phyloP scores from a whole-genome alignment of 2,888 invertebrate species.

The Biston betularia region DNA sequence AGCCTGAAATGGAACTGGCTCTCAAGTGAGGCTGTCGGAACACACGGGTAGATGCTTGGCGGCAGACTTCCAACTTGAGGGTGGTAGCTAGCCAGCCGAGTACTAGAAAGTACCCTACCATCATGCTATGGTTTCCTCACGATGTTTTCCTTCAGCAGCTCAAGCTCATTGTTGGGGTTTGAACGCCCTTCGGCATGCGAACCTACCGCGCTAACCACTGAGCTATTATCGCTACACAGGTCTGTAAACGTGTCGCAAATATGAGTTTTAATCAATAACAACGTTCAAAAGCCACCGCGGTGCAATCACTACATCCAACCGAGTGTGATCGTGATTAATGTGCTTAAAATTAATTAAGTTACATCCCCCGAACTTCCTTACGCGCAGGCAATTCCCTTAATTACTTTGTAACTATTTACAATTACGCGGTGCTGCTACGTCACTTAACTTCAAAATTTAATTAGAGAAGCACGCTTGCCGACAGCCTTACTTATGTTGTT shows the following conservation, averaged over 20 bases:
- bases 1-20: too few species aligned
- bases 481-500: slow-evolving; percentile 19
- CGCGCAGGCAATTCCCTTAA: slow-evolving; percentile 34
- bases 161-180: too few species aligned
- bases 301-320: slow-evolving; percentile 19
- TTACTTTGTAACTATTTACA: slow-evolving; percentile 40
- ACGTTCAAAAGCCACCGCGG: background rate
- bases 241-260: background rate
- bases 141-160: too few species aligned
- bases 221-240: too few species aligned
- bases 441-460: slow-evolving; percentile 38
- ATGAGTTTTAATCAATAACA: background rate
- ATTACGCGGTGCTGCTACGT: slow-evolving; percentile 35
- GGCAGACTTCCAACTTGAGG: too few species aligned
- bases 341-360: slow-evolving; percentile 35
- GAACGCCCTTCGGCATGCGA: too few species aligned
- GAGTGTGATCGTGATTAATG: slow-evolving; percentile 37
- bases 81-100: too few species aligned
- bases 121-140: too few species aligned
- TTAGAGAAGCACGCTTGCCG: slow-evolving; percentile 28
- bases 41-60: too few species aligned
- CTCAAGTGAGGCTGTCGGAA: too few species aligned
- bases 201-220: too few species aligned
- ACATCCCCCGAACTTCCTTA: slow-evolving; percentile 36
- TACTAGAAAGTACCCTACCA: too few species aligned